These are phyloP conservation scores for Poecilus cupreus DNA, from an alignment of 2,888 invertebrate genomes.

Conservation along the genomic window DNA sequence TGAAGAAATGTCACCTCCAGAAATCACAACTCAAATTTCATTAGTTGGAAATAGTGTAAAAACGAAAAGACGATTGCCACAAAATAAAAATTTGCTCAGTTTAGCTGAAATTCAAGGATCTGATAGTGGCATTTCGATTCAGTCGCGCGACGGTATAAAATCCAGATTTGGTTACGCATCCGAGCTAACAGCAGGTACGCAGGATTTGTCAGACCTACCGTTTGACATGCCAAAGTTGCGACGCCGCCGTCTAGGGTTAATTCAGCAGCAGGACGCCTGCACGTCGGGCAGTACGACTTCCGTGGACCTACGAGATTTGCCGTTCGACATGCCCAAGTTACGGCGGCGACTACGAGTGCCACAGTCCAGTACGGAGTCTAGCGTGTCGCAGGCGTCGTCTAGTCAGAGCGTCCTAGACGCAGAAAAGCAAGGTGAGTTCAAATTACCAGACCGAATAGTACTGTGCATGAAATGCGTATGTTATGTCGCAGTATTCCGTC, in stretches of 20 bases:
- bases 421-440: conserved; percentile 80
- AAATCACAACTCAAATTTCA: conserved; percentile 70
- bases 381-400: conserved; percentile 87
- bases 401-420: conserved; percentile 87
- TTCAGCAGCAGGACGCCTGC: conserved; percentile 80
- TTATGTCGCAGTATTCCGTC: conserved; percentile 77
- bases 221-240: conserved; percentile 93
- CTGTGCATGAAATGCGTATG: too few relatives aligned
- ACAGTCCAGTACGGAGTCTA: conserved; percentile 80
- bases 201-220: conserved; percentile 86
- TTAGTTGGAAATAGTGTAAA: conserved; percentile 72
- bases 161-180: conserved; percentile 72
- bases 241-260: conserved; percentile 79
- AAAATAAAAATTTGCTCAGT: conserved; percentile 85
- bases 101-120: conserved; percentile 88
- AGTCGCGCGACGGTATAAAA: conserved; percentile 87
- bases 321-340: conserved; percentile 94
- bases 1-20: conserved; percentile 75
- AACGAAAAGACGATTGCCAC: conserved; percentile 80
- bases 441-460: too few relatives aligned
- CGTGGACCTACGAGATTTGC: conserved; percentile 87
- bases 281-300: conserved; percentile 84
- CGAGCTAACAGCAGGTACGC: conserved; percentile 73
- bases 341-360: conserved; percentile 83
- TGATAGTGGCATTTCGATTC: conserved; percentile 91